Percentiles rank a stretch among this genome's conserved stretches.
Conservation (phyloP, 2,888 invertebrate species). For the Cecidostiba fungosa region DNA sequence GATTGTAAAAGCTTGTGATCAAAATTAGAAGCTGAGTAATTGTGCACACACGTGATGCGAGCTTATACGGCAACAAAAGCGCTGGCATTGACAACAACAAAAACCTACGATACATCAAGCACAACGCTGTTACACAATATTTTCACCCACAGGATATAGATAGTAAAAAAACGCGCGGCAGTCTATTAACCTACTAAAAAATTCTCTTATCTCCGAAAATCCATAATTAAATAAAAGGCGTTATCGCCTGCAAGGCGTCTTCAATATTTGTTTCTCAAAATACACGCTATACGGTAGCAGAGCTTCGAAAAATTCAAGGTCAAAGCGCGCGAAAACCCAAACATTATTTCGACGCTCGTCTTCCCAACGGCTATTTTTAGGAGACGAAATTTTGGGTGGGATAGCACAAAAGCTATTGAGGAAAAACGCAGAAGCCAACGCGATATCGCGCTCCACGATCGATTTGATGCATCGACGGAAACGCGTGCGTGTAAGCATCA, state of each 20-base stretch:
- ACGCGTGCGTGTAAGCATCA: neutral
- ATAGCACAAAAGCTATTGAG: neutral
- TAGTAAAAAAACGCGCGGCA: too few relatives aligned
- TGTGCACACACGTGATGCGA: neutral
- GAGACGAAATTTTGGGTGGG: neutral
- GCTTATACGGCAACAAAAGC: neutral
- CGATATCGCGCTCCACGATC: neutral
- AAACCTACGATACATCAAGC: neutral
- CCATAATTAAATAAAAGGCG: too few relatives aligned
- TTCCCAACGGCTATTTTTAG: neutral
- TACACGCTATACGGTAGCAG: neutral
- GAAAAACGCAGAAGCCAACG: neutral
- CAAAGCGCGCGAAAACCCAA: neutral
- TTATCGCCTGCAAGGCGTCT: neutral
- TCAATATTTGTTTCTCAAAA: neutral
- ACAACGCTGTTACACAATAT: too few relatives aligned
- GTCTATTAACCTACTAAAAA: too few relatives aligned
- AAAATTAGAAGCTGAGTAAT: neutral
- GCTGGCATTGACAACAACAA: neutral
- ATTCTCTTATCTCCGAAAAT: neutral
- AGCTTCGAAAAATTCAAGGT: neutral
- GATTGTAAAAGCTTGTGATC: neutral
- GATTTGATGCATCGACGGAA: neutral
- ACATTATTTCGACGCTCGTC: neutral
- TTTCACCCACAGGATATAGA: too few relatives aligned